Evolutionary conservation across 2,113 vertebrate species (phyloP).

Genomic region (Apistogramma diplotaenia): DNA sequence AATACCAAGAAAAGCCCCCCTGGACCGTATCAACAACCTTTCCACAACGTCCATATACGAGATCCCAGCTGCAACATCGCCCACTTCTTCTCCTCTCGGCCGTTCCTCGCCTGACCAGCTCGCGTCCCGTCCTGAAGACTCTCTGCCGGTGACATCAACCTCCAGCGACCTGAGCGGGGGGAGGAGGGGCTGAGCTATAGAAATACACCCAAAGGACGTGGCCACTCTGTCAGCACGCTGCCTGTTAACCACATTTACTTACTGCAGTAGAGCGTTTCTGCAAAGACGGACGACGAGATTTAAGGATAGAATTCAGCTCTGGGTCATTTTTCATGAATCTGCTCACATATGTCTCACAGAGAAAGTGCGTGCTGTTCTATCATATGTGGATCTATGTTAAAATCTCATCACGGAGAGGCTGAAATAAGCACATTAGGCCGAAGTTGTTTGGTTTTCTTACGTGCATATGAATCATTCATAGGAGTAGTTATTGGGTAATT

Average conservation of each 20-base stretch:
- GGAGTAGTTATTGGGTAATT: not conserved
- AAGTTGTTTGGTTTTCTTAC: constrained; percentile 20
- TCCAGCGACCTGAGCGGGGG: constrained; percentile 21
- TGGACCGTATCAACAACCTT: constrained; percentile 50
- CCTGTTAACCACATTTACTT: not conserved
- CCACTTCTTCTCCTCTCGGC: constrained; percentile 37
- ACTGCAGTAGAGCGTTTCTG: not conserved
- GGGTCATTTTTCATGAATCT: not conserved
- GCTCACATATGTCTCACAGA: not conserved
- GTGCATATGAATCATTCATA: not conserved
- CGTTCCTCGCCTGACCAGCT: constrained; percentile 15
- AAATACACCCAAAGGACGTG: not conserved
- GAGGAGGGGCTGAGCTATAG: constrained; percentile 59
- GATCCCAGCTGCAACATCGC: constrained; percentile 55
- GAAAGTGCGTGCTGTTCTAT: constrained; percentile 13
- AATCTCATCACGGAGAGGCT: not conserved
- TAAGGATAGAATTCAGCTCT: not conserved
- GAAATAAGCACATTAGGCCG: constrained; percentile 8
- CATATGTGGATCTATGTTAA: not conserved
- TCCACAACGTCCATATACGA: constrained; percentile 52
- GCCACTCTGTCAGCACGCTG: not conserved
- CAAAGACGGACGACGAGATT: fast-evolving
- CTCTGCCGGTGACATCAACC: constrained; percentile 62
- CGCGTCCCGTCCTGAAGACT: constrained; percentile 67
- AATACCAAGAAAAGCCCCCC: constrained; percentile 31